phyloP scores from a whole-genome alignment of 2,888 invertebrate species.

The Boloria euphrosyne region DNA sequence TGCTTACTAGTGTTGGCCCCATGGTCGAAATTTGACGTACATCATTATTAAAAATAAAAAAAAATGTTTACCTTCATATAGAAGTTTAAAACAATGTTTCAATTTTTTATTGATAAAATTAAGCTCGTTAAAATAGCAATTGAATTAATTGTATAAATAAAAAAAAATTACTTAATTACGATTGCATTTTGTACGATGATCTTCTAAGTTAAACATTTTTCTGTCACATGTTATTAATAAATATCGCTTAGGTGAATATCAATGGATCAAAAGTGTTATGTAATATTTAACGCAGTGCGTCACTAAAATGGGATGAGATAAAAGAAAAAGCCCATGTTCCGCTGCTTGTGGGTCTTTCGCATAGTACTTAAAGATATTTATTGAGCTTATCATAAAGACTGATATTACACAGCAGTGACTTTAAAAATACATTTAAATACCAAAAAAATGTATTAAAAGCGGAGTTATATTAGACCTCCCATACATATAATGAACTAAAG shows the following conservation, averaged over 20 bases:
- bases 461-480: too few species aligned
- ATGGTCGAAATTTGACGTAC: background rate
- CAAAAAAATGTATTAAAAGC: too few species aligned
- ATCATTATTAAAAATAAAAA: background rate
- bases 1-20: background rate
- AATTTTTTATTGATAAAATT: too few species aligned
- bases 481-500: too few species aligned
- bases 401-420: slow-evolving; percentile 56
- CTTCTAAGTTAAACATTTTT: too few species aligned
- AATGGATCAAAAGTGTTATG: background rate
- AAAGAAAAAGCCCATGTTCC: slow-evolving; percentile 18
- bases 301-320: slow-evolving; percentile 37
- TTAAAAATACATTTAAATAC: slow-evolving; percentile 53
- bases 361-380: slow-evolving; percentile 72
- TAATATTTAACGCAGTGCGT: slow-evolving; percentile 33
- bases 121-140: too few species aligned
- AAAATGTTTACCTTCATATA: too few species aligned
- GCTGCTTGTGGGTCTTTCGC: slow-evolving; percentile 54
- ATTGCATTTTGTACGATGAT: too few species aligned
- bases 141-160: too few species aligned
- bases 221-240: background rate
- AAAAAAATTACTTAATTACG: too few species aligned
- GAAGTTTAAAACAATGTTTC: too few species aligned
- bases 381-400: slow-evolving; percentile 64
- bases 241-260: background rate